Evolutionary conservation across 1,140 invertebrate genomes (phyloP), one percentile per base, ranked within the genome.

Genomic region (Drosophila ohnishii): DNA sequence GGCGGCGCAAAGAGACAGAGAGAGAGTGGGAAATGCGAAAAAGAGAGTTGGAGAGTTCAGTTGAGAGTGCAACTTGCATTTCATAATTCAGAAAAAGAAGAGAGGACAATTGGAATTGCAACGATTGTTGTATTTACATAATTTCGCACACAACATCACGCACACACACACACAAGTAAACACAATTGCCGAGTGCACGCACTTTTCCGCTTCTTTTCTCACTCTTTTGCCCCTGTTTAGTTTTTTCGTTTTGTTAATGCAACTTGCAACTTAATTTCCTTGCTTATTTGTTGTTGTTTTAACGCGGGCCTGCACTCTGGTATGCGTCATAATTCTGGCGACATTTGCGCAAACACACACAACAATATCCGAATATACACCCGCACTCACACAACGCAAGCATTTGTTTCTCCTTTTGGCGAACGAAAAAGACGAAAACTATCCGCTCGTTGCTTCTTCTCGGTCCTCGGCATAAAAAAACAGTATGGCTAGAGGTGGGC

Each of bases 61-160:
- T 35, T 19, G 48, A 55, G 56, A 59, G 65, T 62, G 63, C 56
- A 59, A 71, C 56, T 75, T 65, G 71, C 71, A 75, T 74, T 75
- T 65, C 53, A 74, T 66, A 77, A 77, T 62, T 70, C 40, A 62
- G 42, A 50, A 32, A 34, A 64, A 28, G 51, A 53, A 65, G 74
- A 66, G 70, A 56, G 75, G 77, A 59, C 84, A 87, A 88, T 88
- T 88, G 80, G 84, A 88, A 83, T 71, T 64, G 75, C 13, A 37
- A 42, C 44, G 61, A 77, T 65, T 82, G 62, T 87, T 82, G 71
- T 87, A 78, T 86, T 86, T 87, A 86, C 83, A 86, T 86, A 87
- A 86, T 86, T 86, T 87, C 35, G 74, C 78, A 86, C 75, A 70
- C 76, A 69, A 53, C 51, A 56, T 28, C 60, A 59, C 35, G 48